Conservation (phyloP, 2,113 vertebrate genomes). For the Fregetta grallaria region DNA sequence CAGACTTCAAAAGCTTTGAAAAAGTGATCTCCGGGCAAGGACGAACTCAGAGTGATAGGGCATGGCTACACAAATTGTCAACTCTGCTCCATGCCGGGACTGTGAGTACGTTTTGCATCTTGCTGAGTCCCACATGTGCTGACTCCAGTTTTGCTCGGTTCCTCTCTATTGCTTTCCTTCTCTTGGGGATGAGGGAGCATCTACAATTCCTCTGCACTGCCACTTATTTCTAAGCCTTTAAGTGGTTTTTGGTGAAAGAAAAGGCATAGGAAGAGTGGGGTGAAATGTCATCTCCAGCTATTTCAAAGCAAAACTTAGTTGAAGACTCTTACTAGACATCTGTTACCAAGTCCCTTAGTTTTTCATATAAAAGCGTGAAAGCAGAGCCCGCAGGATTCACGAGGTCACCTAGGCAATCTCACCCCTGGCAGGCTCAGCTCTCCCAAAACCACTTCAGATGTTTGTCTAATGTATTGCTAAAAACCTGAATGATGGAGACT, state of each 20-base stretch:
- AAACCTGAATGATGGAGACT: background rate
- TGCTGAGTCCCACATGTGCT: background rate
- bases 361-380: background rate
- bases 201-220: background rate
- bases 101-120: background rate
- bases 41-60: fast-evolving
- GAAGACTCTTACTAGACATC: background rate
- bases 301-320: background rate
- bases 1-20: background rate
- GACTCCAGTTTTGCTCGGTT: background rate
- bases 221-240: background rate
- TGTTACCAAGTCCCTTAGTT: background rate
- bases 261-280: background rate
- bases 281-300: background rate
- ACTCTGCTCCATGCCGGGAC: background rate
- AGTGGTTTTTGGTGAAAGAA: background rate
- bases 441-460: background rate
- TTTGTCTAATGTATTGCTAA: background rate
- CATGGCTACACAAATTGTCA: background rate
- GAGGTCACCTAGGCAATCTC: background rate
- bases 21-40: background rate
- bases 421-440: background rate
- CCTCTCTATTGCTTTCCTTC: background rate
- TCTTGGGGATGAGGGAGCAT: background rate
- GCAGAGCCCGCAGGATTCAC: background rate